phyloP scores from a whole-genome alignment of 1,140 invertebrate genomes.

The Plutomurus gul region DNA sequence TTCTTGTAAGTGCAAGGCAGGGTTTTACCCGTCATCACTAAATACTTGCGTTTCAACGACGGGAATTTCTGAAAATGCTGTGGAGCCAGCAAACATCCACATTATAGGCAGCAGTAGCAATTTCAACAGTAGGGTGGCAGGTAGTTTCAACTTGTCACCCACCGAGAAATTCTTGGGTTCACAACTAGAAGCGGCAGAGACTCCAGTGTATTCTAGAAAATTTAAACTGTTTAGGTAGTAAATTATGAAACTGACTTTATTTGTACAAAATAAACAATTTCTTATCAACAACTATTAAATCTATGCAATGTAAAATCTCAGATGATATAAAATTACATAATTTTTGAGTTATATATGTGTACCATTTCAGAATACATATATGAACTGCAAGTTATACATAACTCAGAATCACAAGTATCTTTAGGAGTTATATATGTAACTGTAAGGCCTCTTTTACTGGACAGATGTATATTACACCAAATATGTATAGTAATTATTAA shows the following conservation, averaged over 20 bases:
- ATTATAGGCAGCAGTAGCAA: not conserved
- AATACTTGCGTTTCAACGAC: not conserved
- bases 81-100: not conserved
- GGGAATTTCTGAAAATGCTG: not conserved
- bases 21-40: not conserved
- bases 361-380: no score
- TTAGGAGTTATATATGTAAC: no score
- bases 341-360: no score
- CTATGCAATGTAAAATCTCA: no score
- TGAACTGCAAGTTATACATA: no score
- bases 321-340: no score
- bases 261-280: conserved; percentile 27
- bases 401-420: no score
- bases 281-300: no score
- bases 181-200: not conserved
- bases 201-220: not conserved
- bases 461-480: no score
- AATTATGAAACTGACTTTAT: conserved; percentile 7
- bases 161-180: conserved; percentile 2
- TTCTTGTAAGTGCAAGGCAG: conserved; percentile 30
- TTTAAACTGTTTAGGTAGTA: not conserved
- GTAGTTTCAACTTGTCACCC: not conserved
- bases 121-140: not conserved
- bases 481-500: no score
- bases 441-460: no score